These are phyloP conservation scores for Hedya salicella DNA, from an alignment of 2,888 invertebrate species.

Conservation along the genomic window DNA sequence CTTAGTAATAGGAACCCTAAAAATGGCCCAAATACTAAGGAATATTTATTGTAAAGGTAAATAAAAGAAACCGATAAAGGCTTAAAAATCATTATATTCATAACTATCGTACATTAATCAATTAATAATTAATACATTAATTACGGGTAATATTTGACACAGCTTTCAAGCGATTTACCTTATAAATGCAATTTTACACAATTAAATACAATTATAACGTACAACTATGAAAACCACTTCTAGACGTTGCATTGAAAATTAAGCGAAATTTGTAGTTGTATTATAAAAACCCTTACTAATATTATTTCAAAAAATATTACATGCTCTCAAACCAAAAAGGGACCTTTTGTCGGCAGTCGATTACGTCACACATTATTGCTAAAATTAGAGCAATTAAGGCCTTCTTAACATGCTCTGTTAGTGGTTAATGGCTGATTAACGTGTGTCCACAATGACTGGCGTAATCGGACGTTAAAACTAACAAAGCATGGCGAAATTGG, in stretches of 20 bases:
- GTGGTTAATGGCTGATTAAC: too few relatives aligned
- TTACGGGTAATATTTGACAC: conserved; percentile 70
- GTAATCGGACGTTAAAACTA: too few relatives aligned
- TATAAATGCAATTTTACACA: conserved; percentile 70
- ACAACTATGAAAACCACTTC: conserved; percentile 46
- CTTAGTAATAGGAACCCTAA: too few relatives aligned
- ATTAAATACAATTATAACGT: conserved; percentile 45
- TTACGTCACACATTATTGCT: too few relatives aligned
- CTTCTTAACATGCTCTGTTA: too few relatives aligned
- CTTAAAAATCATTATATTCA: conserved; percentile 83
- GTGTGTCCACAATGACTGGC: too few relatives aligned
- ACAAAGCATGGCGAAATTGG: too few relatives aligned
- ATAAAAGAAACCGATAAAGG: conserved; percentile 59
- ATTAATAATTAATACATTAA: conserved; percentile 66
- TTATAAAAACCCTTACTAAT: conserved; percentile 33
- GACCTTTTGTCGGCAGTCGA: too few relatives aligned
- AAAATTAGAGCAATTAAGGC: too few relatives aligned
- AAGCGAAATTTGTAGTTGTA: conserved; percentile 11
- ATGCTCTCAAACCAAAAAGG: too few relatives aligned
- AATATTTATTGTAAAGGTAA: conserved; percentile 30
- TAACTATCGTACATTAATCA: conserved; percentile 82
- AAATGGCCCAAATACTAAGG: too few relatives aligned
- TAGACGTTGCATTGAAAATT: conserved; percentile 13
- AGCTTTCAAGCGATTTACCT: conserved; percentile 65
- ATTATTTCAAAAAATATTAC: background rate